Evolutionary conservation across 2,113 vertebrate genomes (phyloP), one percentile per base, ranked within the genome.

Genomic region (Dunckerocampus dactyliophorus): DNA sequence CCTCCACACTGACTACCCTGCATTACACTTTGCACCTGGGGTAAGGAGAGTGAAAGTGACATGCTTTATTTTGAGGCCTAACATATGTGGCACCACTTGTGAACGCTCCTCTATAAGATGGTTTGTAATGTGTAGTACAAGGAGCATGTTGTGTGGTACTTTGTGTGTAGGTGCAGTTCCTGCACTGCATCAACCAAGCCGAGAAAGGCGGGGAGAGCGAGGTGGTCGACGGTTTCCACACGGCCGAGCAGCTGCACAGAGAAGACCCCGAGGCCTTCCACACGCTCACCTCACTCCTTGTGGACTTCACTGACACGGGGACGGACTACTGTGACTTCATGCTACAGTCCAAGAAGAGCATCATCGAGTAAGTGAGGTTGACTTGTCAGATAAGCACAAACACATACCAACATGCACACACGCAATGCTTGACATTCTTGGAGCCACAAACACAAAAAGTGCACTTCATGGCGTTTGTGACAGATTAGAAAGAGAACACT

Each of bases 1-100:
- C 31, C 91, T 93, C 68, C 97, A 99, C 68, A 96, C 95, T 0
- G 96, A 98, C 84, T 98, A 99, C 63, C 95, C 96, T 8, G 94
- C 92, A 1, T 75, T 99, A 45, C 92, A 94, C 75, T 87, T 93
- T 68, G 89, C 96, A 67, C 96, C 96, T 47, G 96, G 96, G 88
- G 95, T 99, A 90, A 94, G 95, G 85, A 8, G 10, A 62, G 21
- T 14, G 12, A 2, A n/a, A 59, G 20, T 37, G 19, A 0, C 8
- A 11, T 0, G 16, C 1, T 59, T 19, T 62, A 4, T 45, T 68
- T 43, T 58, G 49, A 31, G 20, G 20, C 52, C 15, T 46, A 65
- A 54, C 65, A 47, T 42, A 50, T 15, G 47, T 2, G 21, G 46
- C 11, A 14, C 57, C 43, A 1, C 69, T 16, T 34, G 19, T 14